Evolutionary conservation across 2,888 invertebrate genomes (phyloP).

Genomic region (Rhingia rostrata): DNA sequence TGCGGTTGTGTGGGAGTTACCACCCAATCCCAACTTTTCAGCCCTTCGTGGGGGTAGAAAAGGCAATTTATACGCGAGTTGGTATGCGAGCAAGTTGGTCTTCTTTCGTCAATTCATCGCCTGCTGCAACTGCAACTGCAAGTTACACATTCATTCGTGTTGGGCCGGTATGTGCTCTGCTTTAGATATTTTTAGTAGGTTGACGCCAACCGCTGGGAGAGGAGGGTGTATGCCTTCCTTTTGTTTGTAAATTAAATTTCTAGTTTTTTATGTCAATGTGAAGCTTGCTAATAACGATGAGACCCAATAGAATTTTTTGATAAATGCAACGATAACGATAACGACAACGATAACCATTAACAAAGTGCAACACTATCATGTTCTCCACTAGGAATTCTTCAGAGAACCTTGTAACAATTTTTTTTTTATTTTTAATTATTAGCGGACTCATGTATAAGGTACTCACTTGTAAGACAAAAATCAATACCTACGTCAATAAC

Average conservation of each 20-base stretch:
- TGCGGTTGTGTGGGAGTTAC: constrained; percentile 37
- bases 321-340: background rate
- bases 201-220: constrained; percentile 44
- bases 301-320: constrained; percentile 9
- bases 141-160: constrained; percentile 29
- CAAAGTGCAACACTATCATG: too few relatives aligned
- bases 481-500: too few relatives aligned
- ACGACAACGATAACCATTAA: too few relatives aligned
- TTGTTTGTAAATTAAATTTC: constrained; percentile 26
- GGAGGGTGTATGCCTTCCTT: background rate
- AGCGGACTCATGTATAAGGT: too few relatives aligned
- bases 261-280: constrained; percentile 65
- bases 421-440: too few relatives aligned
- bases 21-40: constrained; percentile 9
- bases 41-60: background rate
- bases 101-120: constrained; percentile 47
- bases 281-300: constrained; percentile 28
- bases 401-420: too few relatives aligned
- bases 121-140: background rate
- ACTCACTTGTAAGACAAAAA: too few relatives aligned
- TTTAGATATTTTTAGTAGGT: constrained; percentile 61
- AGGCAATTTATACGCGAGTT: constrained; percentile 1
- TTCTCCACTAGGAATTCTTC: too few relatives aligned
- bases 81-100: background rate
- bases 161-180: constrained; percentile 17